Evolutionary conservation across 1,140 invertebrate species (phyloP).

Genomic region (Meloidogyne chitwoodi): DNA sequence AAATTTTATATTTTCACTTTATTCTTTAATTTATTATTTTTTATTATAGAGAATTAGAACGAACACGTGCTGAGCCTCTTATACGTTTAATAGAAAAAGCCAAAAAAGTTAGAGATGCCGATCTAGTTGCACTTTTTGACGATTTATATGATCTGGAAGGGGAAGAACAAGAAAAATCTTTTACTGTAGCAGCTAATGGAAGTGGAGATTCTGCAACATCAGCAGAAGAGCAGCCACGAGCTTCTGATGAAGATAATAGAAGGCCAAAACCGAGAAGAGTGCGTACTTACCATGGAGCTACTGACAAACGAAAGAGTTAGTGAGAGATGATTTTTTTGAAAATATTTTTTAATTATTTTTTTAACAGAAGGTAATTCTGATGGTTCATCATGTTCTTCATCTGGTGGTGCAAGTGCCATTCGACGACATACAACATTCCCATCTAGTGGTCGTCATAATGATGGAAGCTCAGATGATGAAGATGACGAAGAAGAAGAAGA

Average conservation of each 20-base stretch:
- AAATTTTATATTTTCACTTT: constrained; percentile 8
- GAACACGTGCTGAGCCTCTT: constrained; percentile 11
- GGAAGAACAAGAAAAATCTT: constrained; percentile 11
- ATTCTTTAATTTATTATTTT: constrained; percentile 21
- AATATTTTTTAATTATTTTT: background rate
- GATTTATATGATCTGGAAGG: constrained; percentile 33
- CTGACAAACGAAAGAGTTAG: constrained; percentile 9
- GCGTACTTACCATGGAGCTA: constrained; percentile 34
- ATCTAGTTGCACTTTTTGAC: constrained; percentile 36
- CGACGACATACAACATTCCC: constrained; percentile 42
- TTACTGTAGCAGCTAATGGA: background rate
- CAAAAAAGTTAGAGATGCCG: constrained; percentile 26
- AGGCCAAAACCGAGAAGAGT: constrained; percentile 30
- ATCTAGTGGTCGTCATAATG: constrained; percentile 10
- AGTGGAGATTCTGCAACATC: background rate
- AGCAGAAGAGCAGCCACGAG: background rate
- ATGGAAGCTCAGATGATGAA: constrained; percentile 25
- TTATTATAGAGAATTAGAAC: constrained; percentile 23
- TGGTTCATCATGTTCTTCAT: constrained; percentile 16
- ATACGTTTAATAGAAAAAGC: constrained; percentile 35
- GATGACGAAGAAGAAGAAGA: constrained; percentile 32
- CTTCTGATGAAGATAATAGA: background rate
- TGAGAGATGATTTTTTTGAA: background rate
- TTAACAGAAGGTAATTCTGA: constrained; percentile 26
- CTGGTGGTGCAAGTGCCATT: constrained; percentile 18